Evolutionary conservation across 1,140 invertebrate genomes (phyloP).

Genomic region (Trinorchestia longiramus): DNA sequence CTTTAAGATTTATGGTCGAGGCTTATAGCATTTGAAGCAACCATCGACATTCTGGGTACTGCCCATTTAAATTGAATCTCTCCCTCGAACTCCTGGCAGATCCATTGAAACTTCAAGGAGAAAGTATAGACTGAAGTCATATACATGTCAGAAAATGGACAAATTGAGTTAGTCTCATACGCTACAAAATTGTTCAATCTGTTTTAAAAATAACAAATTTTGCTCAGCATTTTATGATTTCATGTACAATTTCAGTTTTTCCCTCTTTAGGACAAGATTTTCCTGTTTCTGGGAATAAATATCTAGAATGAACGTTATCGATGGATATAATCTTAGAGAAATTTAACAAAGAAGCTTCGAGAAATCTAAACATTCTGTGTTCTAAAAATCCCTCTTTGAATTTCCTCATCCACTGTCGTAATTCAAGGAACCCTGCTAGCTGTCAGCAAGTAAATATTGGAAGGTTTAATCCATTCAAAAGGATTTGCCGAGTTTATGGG

Average conservation of each 20-base stretch:
- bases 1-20: conserved; percentile 22
- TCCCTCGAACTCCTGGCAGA: background rate
- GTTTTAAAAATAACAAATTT: no score
- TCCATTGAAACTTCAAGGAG: background rate
- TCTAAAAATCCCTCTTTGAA: background rate
- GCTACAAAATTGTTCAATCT: background rate
- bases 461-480: conserved; percentile 20
- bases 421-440: background rate
- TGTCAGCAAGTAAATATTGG: background rate
- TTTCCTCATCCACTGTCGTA: background rate
- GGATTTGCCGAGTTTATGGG: background rate
- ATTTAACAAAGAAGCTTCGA: background rate
- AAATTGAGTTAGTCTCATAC: background rate
- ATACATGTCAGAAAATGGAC: background rate
- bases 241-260: no score
- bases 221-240: no score
- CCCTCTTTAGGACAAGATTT: no score
- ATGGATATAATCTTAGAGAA: no score
- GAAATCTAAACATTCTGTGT: background rate
- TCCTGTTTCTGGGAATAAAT: no score
- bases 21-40: conserved; percentile 14
- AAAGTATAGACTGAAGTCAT: background rate
- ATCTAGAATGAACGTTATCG: no score
- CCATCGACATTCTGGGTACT: background rate
- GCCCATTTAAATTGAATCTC: conserved; percentile 17